Evolutionary conservation across 2,797 vertebrate species (phyloP), one percentile per base, ranked within the genome.

Genomic region (Scarus forsteni): DNA sequence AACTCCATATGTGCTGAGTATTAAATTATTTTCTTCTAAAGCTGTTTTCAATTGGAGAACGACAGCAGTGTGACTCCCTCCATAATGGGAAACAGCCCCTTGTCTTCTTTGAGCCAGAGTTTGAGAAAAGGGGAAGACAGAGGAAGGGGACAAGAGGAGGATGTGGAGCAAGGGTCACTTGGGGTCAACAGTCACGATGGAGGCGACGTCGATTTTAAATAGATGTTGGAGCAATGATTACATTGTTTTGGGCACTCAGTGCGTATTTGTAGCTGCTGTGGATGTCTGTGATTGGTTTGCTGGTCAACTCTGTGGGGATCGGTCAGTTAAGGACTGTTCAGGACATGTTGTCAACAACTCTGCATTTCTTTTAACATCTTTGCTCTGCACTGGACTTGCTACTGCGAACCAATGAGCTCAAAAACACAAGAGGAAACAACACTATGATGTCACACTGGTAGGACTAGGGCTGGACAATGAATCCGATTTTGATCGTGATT

Each of bases 51-150:
- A 84, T 85, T 89, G 89, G 74, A 86, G 73, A 56, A 59, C 83
- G 71, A 73, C 70, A 54, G 79, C 56, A 83, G 77, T 79, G 83
- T 78, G 81, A 90, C 77, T 92, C 76, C 60, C 46, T 73, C 73
- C 62, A 1, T 94, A 93, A 94, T 93, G 80, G 73, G 80, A 93
- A 93, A 80, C 93, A 93, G 89, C 55, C 70, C 19, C 0, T 64
- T 52, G 55, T 74, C 61, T 43, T 73, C 66, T 80, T 60, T 49
- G 49, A 78, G 86, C 89, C 90, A 89, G 77, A 49, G 71, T 69
- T 34, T 27, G 18, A 58, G 48, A 66, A 34, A 64, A 54, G 63
- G 46, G 40, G 18, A 44, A 69, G 48, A 60, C 68, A 60, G 19
- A 73, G 71, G 65, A 50, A 48, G 67, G 61, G 51, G 72, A 53